Percentiles rank a stretch among this genome's conserved stretches.
Evolutionary conservation across 2,888 invertebrate genomes (phyloP).

Genomic region (Neoscelio sp.): DNA sequence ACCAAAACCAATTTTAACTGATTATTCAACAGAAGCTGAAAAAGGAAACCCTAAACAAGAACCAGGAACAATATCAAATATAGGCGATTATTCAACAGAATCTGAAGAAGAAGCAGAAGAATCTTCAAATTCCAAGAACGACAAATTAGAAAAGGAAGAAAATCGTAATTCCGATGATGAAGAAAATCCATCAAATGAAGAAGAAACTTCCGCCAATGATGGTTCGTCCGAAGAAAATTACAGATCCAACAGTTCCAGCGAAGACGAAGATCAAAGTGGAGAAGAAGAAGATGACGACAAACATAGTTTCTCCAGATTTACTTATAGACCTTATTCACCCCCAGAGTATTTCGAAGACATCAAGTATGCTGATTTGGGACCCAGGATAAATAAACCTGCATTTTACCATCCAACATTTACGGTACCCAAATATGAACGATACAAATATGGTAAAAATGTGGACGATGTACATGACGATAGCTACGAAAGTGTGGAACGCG

Average conservation of each 20-base stretch:
- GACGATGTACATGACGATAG: conserved; percentile 55
- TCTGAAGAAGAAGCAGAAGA: conserved; percentile 48
- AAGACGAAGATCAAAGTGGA: conserved; percentile 50
- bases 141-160: conserved; percentile 25
- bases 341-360: conserved; percentile 78
- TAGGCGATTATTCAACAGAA: conserved; percentile 47
- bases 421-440: conserved; percentile 66
- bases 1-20: conserved; percentile 14
- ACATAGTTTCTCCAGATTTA: conserved; percentile 73
- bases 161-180: conserved; percentile 40
- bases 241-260: conserved; percentile 15
- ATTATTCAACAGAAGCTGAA: conserved; percentile 40
- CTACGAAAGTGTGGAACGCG: conserved; percentile 61
- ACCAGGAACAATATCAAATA: not conserved
- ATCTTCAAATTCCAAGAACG: conserved; percentile 15
- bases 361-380: conserved; percentile 76
- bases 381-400: conserved; percentile 77
- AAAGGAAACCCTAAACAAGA: too few relatives aligned
- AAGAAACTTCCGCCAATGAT: conserved; percentile 18
- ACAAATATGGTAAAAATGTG: conserved; percentile 46
- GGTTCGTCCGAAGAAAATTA: conserved; percentile 54
- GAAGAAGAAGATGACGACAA: conserved; percentile 67
- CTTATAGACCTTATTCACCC: conserved; percentile 76
- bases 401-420: conserved; percentile 78
- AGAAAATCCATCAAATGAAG: conserved; percentile 29